Conservation (phyloP, 2,888 invertebrate genomes). For the Agrochola lota region DNA sequence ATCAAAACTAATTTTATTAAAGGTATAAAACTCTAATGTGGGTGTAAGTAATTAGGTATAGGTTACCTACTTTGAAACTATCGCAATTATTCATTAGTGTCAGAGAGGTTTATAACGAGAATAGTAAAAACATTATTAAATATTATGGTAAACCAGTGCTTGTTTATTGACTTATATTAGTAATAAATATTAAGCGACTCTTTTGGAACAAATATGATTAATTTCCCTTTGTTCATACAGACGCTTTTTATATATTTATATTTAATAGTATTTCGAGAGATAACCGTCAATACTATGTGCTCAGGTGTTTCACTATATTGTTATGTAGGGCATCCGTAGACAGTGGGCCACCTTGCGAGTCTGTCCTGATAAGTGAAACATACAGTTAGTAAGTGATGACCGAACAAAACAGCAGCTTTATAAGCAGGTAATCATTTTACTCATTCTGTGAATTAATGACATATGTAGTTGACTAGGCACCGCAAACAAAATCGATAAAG, state of each 20-base stretch:
- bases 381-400: constrained; percentile 6
- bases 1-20: constrained; percentile 20
- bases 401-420: background rate
- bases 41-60: background rate
- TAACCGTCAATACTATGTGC: constrained; percentile 7
- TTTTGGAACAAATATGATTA: background rate
- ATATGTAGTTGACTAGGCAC: background rate
- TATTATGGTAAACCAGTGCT: too few species aligned
- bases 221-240: background rate
- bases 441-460: background rate
- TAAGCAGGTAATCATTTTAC: constrained; percentile 23
- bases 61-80: background rate
- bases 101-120: too few species aligned
- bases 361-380: background rate
- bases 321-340: constrained; percentile 10
- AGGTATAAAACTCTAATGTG: background rate
- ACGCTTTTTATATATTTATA: background rate
- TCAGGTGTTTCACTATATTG: constrained; percentile 27
- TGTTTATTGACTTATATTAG: background rate
- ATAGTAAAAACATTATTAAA: background rate
- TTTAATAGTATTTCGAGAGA: background rate
- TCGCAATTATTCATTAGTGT: background rate
- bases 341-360: background rate
- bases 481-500: constrained; percentile 22
- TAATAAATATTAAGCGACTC: background rate